Evolutionary conservation across 2,888 invertebrate genomes (phyloP).

Genomic region (Seira musarum): DNA sequence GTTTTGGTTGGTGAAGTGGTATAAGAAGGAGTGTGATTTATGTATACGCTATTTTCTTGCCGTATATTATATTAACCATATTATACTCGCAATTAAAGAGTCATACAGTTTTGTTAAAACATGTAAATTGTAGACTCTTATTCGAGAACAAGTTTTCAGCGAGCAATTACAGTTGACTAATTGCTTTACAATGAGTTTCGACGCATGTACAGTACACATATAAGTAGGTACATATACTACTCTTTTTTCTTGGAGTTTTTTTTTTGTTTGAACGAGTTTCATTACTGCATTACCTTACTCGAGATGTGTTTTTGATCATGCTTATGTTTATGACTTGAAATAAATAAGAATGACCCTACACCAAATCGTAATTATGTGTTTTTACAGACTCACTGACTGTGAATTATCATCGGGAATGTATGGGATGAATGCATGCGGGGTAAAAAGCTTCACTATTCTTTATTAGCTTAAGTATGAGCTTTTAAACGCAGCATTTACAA

Average conservation of each 20-base stretch:
- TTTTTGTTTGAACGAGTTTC: slow-evolving; percentile 16
- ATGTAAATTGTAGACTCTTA: slow-evolving; percentile 15
- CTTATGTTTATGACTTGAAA: slow-evolving; percentile 10
- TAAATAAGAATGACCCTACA: slow-evolving; percentile 14
- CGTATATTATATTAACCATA: slow-evolving; percentile 5
- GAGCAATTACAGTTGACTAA: slow-evolving; percentile 68
- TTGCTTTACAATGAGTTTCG: slow-evolving; percentile 65
- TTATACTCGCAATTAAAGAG: neutral
- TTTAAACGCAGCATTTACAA: neutral
- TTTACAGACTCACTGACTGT: slow-evolving; percentile 3
- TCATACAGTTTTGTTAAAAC: slow-evolving; percentile 17
- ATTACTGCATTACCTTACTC: neutral
- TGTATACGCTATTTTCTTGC: slow-evolving; percentile 1
- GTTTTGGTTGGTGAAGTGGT: too few species aligned
- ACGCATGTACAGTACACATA: slow-evolving; percentile 25
- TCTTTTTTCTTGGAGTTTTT: neutral
- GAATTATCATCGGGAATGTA: slow-evolving; percentile 5
- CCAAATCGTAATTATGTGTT: slow-evolving; percentile 7
- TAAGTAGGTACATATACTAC: too few species aligned
- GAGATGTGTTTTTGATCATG: slow-evolving; percentile 16
- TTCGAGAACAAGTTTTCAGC: slow-evolving; percentile 64
- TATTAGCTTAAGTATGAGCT: neutral
- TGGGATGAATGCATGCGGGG: neutral
- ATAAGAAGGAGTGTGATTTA: slow-evolving; percentile 2
- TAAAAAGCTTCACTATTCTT: neutral